Percentiles rank a stretch among this genome's conserved stretches.
Conservation (phyloP, 2,113 vertebrate genomes). For the Microcebus tavaratra region DNA sequence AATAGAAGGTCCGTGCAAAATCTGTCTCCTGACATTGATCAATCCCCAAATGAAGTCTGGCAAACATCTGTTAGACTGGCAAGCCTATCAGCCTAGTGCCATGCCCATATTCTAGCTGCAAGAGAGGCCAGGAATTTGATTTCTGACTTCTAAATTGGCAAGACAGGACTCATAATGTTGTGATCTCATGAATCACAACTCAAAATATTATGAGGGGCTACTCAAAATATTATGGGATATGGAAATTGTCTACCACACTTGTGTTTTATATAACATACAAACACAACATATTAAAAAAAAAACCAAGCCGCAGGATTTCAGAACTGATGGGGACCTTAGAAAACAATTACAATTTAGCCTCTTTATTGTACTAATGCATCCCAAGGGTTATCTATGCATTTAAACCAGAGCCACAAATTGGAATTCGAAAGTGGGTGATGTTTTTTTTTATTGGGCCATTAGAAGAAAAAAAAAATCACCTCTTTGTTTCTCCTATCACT, state of each 20-base stretch:
- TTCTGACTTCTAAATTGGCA: neutral
- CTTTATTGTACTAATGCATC: neutral
- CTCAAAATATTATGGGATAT: neutral
- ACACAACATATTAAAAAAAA: neutral
- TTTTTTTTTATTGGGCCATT: neutral
- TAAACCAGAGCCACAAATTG: neutral
- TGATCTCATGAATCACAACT: neutral
- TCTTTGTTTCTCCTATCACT: neutral
- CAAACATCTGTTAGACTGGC: neutral
- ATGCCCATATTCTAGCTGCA: neutral
- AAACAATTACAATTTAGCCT: neutral
- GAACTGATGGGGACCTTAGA: neutral
- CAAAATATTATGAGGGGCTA: neutral
- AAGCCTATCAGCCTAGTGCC: neutral
- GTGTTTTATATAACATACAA: neutral
- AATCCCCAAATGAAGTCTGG: neutral
- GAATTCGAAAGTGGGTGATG: neutral
- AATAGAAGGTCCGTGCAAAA: neutral
- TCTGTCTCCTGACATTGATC: neutral
- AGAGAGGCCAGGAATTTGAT: neutral
- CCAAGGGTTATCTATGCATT: neutral
- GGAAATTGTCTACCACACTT: neutral
- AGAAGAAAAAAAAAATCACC: neutral
- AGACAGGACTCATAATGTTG: neutral
- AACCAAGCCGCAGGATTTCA: neutral